Percentiles rank a stretch among this genome's conserved stretches.
Conservation (phyloP, 2,113 vertebrate genomes). For the Bathybates hornii region DNA sequence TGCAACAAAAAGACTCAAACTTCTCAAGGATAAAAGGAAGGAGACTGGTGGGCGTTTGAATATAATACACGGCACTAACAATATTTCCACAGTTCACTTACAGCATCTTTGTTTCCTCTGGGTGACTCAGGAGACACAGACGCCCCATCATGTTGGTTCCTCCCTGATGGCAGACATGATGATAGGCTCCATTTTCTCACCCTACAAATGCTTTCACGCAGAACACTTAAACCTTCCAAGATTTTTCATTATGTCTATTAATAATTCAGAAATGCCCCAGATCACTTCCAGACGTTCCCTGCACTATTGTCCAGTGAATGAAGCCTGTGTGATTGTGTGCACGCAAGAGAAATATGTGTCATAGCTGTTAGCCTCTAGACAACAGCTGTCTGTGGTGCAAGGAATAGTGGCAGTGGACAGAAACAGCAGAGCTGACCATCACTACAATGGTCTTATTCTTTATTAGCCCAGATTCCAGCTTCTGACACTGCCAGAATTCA, state of each 20-base stretch:
- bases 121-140: neutral
- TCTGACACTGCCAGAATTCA: conserved; percentile 52
- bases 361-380: conserved; percentile 10
- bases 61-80: neutral
- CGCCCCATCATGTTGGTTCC: neutral
- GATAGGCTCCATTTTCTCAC: neutral
- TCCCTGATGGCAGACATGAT: neutral
- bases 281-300: neutral
- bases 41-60: neutral
- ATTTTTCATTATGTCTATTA: neutral
- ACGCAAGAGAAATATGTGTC: neutral
- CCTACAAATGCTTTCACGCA: neutral
- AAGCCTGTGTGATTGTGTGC: neutral
- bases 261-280: neutral
- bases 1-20: neutral
- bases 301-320: neutral
- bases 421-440: conserved; percentile 19
- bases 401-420: neutral
- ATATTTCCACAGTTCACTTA: fast-evolving
- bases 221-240: neutral
- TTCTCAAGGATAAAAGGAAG: neutral
- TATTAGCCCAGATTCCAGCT: conserved; percentile 15
- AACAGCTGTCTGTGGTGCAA: conserved; percentile 44
- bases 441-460: conserved; percentile 53
- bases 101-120: neutral